A percentile compares a stretch with the other conserved stretches of the same genome.
Conservation (phyloP, 2,113 vertebrate species). For the Hippopotamus amphibius region DNA sequence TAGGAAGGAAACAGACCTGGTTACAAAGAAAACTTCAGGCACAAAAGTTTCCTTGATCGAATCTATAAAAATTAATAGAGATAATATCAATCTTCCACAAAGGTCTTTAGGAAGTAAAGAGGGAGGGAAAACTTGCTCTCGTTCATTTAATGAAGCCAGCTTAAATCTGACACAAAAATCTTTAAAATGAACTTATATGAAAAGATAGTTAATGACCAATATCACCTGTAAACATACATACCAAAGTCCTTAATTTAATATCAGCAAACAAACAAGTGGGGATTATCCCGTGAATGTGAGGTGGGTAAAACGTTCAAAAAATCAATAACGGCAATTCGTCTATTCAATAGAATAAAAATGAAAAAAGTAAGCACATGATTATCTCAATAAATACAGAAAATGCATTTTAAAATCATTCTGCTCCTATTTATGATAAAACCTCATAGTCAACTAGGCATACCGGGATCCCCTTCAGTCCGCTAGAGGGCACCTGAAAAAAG, state of each 20-base stretch:
- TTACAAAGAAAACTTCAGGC: neutral
- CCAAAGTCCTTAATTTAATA: neutral
- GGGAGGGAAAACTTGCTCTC: neutral
- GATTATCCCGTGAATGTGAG: neutral
- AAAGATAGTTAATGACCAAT: neutral
- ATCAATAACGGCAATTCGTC: neutral
- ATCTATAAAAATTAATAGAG: neutral
- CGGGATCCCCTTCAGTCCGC: neutral
- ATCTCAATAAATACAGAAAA: neutral
- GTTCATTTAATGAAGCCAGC: neutral
- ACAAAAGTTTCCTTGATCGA: neutral
- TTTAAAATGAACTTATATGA: neutral
- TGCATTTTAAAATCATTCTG: neutral
- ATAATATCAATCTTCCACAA: neutral
- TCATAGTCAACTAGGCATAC: neutral
- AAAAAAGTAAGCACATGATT: too few species aligned
- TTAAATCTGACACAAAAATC: neutral
- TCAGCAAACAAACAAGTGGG: neutral
- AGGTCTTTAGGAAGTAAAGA: neutral
- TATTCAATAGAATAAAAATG: neutral
- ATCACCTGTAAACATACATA: neutral
- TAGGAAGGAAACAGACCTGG: neutral
- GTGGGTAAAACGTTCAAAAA: neutral
- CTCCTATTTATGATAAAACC: neutral
- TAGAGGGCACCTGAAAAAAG: neutral